Evolutionary conservation across 2,888 invertebrate species (phyloP).

Genomic region (Pyrochroa serraticornis): DNA sequence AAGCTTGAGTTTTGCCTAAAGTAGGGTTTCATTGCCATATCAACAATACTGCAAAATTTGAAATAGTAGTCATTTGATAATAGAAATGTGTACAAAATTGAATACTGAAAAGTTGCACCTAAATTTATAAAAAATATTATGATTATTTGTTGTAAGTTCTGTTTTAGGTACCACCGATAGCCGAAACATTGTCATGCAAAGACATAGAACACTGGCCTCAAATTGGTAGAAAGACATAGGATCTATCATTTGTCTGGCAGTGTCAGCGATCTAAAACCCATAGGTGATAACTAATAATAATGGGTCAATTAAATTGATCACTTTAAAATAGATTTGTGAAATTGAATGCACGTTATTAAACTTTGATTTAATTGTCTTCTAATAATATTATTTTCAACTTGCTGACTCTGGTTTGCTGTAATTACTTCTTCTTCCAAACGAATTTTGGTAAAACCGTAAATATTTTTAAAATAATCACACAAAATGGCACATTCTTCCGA

Average conservation of each 20-base stretch:
- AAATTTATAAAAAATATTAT: background rate
- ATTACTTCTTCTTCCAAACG: background rate
- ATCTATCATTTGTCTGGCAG: too few relatives aligned
- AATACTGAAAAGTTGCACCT: constrained; percentile 5
- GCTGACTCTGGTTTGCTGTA: too few relatives aligned
- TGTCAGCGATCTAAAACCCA: background rate
- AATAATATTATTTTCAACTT: background rate
- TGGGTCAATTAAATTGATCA: background rate
- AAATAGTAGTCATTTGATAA: background rate
- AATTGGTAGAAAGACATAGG: too few relatives aligned
- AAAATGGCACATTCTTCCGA: constrained; percentile 12
- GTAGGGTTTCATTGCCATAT: constrained; percentile 11
- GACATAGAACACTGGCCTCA: too few relatives aligned
- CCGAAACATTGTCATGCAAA: too few relatives aligned
- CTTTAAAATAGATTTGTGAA: constrained; percentile 7
- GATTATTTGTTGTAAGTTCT: too few relatives aligned
- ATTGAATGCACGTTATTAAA: constrained; percentile 15
- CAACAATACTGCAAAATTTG: constrained; percentile 15
- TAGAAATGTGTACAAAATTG: constrained; percentile 3
- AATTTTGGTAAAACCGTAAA: background rate
- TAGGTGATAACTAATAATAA: too few relatives aligned
- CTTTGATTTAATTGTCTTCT: background rate
- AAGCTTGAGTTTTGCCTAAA: background rate
- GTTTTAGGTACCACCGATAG: too few relatives aligned
- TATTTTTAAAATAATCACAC: constrained; percentile 13